Conservation (phyloP, 2,888 invertebrate species). For the Hypercompe scribonia region DNA sequence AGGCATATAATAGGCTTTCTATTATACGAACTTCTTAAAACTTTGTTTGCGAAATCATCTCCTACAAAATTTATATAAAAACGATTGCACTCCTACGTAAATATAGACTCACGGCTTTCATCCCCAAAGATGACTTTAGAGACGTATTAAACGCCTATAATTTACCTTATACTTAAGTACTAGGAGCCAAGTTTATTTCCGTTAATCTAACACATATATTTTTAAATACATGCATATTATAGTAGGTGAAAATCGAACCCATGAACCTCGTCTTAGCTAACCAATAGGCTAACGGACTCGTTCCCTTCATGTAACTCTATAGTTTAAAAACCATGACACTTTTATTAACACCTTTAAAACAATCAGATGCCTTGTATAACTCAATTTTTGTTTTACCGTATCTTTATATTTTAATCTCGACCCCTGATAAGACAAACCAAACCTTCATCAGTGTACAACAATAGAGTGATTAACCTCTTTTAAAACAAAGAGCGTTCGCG, state of each 20-base stretch:
- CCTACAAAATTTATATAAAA: no score
- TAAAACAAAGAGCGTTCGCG: conserved; percentile 48
- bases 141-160: no score
- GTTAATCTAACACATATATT: no score
- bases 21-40: no score
- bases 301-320: not conserved
- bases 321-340: not conserved
- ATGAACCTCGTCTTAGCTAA: not conserved
- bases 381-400: not conserved
- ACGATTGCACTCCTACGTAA: no score
- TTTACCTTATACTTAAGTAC: no score
- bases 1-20: no score
- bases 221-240: not conserved
- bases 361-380: not conserved
- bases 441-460: conserved; percentile 39
- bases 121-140: no score
- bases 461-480: conserved; percentile 52
- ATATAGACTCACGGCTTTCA: no score
- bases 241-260: not conserved
- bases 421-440: conserved; percentile 13
- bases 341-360: not conserved
- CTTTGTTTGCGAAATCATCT: no score
- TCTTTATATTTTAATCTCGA: not conserved
- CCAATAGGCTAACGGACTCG: no score
- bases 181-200: no score